These are phyloP conservation scores for Borostomias antarcticus DNA, from an alignment of 2,797 vertebrate genomes.

Conservation along the genomic window DNA sequence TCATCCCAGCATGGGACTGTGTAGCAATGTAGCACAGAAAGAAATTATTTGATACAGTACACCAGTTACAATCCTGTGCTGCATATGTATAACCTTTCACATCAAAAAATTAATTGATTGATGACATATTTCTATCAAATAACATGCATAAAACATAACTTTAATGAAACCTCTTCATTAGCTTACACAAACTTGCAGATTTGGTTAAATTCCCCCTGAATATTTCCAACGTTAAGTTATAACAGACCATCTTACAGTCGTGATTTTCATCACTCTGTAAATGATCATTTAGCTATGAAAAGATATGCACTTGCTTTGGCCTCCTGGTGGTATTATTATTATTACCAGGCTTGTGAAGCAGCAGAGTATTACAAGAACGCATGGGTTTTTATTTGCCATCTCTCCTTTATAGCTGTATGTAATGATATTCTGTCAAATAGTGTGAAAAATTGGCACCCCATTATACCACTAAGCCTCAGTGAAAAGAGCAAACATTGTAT, in stretches of 20 bases:
- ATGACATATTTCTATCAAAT: too few relatives aligned
- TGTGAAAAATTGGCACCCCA: conserved; percentile 68
- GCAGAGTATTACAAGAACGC: conserved; percentile 60
- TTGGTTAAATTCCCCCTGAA: background rate
- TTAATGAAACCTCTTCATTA: too few relatives aligned
- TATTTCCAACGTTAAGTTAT: too few relatives aligned
- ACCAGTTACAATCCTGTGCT: too few relatives aligned
- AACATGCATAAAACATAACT: too few relatives aligned
- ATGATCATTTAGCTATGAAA: conserved; percentile 41
- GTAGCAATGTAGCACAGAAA: too few relatives aligned
- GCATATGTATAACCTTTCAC: too few relatives aligned
- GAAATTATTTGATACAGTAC: too few relatives aligned
- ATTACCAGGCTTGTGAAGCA: conserved; percentile 59
- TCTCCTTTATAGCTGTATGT: conserved; percentile 63
- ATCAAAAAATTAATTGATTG: too few relatives aligned
- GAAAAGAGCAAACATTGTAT: conserved; percentile 63
- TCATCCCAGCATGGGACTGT: too few relatives aligned
- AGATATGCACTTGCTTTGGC: conserved; percentile 49
- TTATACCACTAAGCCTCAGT: conserved; percentile 60
- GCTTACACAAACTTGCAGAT: background rate
- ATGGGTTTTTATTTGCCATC: conserved; percentile 61
- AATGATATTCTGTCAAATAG: conserved; percentile 72
- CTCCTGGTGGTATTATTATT: conserved; percentile 64
- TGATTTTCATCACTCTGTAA: conserved; percentile 15
- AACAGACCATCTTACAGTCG: conserved; percentile 8